Evolutionary conservation across 2,797 vertebrate genomes (phyloP).

Genomic region (Takifugu ocellatus): DNA sequence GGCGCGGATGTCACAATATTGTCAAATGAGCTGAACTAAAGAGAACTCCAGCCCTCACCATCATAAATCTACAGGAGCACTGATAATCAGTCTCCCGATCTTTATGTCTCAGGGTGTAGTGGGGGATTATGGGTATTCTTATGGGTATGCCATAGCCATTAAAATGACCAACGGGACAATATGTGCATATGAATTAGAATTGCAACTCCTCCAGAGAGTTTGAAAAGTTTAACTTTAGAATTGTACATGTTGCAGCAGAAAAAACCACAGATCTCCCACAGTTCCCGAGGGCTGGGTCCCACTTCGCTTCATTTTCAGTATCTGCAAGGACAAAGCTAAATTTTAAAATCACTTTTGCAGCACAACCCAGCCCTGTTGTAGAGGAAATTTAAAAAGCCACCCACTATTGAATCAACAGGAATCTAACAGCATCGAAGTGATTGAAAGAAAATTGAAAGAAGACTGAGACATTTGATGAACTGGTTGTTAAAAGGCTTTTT

Average conservation of each 20-base stretch:
- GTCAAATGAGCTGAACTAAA: conserved; percentile 30
- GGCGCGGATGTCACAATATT: conserved; percentile 30
- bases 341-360: no score
- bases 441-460: no score
- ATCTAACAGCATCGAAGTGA: no score
- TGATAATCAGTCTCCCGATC: conserved; percentile 38
- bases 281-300: conserved; percentile 2
- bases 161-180: conserved; percentile 19
- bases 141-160: conserved; percentile 10
- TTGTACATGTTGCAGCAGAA: background rate
- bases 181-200: conserved; percentile 8
- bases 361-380: no score
- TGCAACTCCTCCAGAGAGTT: background rate
- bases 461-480: no score
- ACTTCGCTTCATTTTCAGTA: conserved; percentile 3
- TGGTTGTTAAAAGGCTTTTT: no score
- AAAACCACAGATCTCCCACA: background rate
- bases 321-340: background rate
- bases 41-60: conserved; percentile 6
- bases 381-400: no score
- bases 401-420: no score
- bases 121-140: conserved; percentile 1
- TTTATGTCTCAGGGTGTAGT: conserved; percentile 33
- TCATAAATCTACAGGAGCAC: conserved; percentile 27
- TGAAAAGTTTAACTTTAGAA: conserved; percentile 1